A percentile compares a stretch with the other conserved stretches of the same genome.
Conservation (phyloP, 2,113 vertebrate species). For the Cromileptes altivelis region DNA sequence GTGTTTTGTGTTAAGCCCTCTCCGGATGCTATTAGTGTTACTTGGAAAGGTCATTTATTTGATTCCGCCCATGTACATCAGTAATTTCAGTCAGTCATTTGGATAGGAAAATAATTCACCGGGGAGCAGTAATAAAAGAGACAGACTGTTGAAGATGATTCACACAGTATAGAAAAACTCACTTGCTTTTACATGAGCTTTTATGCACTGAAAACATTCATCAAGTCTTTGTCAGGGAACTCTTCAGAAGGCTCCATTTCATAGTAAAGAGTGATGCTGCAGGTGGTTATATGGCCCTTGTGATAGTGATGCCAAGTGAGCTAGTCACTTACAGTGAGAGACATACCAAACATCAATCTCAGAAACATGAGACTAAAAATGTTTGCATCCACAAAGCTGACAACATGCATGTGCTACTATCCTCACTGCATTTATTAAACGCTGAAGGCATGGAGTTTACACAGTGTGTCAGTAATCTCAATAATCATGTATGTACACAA, state of each 20-base stretch:
- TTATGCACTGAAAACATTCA: slow-evolving; percentile 55
- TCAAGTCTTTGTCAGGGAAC: slow-evolving; percentile 58
- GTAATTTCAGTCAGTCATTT: slow-evolving; percentile 48
- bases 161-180: slow-evolving; percentile 29
- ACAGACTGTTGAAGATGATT: slow-evolving; percentile 41
- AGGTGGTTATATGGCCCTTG: slow-evolving; percentile 42
- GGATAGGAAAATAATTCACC: slow-evolving; percentile 41
- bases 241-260: slow-evolving; percentile 42
- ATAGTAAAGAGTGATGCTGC: slow-evolving; percentile 36
- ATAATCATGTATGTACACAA: neutral
- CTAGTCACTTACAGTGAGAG: slow-evolving; percentile 39
- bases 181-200: slow-evolving; percentile 40
- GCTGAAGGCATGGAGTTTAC: neutral
- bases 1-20: slow-evolving; percentile 15
- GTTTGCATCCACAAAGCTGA: slow-evolving; percentile 11
- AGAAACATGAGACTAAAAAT: slow-evolving; percentile 14
- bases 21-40: slow-evolving; percentile 19
- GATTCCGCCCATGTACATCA: slow-evolving; percentile 8
- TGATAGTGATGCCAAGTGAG: slow-evolving; percentile 36
- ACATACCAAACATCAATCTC: slow-evolving; percentile 19
- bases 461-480: neutral
- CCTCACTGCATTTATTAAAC: slow-evolving; percentile 10
- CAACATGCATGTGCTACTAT: slow-evolving; percentile 18
- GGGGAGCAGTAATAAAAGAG: slow-evolving; percentile 39
- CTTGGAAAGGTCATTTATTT: slow-evolving; percentile 46